A percentile compares a stretch with the other conserved stretches of the same genome.
Conservation (phyloP, 2,797 vertebrate species). For the Diceros bicornis region DNA sequence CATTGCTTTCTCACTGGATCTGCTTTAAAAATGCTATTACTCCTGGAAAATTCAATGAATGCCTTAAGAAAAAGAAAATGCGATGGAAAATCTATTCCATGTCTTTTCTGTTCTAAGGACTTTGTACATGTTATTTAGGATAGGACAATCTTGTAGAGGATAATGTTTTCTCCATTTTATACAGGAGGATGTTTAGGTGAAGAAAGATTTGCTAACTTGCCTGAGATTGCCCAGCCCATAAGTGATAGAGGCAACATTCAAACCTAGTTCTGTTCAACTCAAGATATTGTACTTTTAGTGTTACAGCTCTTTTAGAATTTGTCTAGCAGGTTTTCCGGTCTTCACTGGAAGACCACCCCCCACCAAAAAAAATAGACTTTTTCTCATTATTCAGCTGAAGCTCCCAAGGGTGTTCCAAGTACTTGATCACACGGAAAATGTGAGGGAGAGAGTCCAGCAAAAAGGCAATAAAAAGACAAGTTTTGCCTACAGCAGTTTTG, state of each 20-base stretch:
- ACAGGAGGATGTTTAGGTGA: neutral
- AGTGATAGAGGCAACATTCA: neutral
- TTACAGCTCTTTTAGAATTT: too few relatives aligned
- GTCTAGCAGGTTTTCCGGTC: too few relatives aligned
- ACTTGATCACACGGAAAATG: neutral
- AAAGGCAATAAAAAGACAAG: neutral
- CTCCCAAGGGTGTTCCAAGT: neutral
- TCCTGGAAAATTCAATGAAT: neutral
- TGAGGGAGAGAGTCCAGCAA: neutral
- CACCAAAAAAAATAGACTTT: neutral
- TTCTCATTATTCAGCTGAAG: neutral
- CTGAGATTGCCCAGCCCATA: neutral
- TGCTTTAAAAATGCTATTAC: neutral
- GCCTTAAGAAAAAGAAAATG: neutral
- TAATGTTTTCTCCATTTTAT: slow-evolving; percentile 15
- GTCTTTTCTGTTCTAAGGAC: neutral
- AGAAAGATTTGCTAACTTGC: neutral
- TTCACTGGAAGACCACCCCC: too few relatives aligned
- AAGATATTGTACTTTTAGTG: too few relatives aligned
- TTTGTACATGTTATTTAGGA: neutral
- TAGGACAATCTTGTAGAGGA: neutral
- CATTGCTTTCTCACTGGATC: neutral
- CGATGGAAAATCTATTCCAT: neutral
- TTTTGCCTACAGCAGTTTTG: neutral
- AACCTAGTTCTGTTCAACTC: neutral